Conservation (phyloP, 2,113 vertebrate genomes). For the pig (Sus scrofa) region DNA sequence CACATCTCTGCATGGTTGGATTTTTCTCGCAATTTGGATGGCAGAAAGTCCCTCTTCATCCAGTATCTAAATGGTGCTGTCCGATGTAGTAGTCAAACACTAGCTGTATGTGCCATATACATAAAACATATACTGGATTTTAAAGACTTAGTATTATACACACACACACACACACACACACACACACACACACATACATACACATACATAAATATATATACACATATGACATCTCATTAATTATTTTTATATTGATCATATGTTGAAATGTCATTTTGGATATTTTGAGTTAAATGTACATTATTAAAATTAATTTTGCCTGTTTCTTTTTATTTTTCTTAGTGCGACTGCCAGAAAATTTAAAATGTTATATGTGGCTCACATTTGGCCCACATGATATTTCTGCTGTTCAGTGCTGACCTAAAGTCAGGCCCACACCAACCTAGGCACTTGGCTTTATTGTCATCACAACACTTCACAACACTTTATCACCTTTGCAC, state of each 20-base stretch:
- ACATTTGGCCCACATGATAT: neutral
- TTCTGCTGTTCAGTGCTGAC: neutral
- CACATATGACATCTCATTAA: neutral
- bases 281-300: neutral
- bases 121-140: neutral
- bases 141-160: neutral
- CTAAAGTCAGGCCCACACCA: neutral
- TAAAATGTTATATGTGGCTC: neutral
- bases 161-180: no score
- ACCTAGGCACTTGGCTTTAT: neutral
- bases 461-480: constrained; percentile 16
- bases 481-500: neutral
- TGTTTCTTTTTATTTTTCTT: constrained; percentile 6
- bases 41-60: neutral
- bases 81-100: neutral
- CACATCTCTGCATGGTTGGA: neutral
- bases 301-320: constrained; percentile 23
- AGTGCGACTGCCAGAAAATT: neutral
- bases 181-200: no score
- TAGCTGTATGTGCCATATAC: neutral
- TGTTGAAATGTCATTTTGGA: constrained; percentile 45
- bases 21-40: neutral
- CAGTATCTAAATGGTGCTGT: neutral
- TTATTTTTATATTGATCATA: constrained; percentile 28
- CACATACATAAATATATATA: no score